A percentile compares a stretch with the other conserved stretches of the same genome.
phyloP scores from a whole-genome alignment of 1,140 invertebrate genomes.

The Lethrus apterus region DNA sequence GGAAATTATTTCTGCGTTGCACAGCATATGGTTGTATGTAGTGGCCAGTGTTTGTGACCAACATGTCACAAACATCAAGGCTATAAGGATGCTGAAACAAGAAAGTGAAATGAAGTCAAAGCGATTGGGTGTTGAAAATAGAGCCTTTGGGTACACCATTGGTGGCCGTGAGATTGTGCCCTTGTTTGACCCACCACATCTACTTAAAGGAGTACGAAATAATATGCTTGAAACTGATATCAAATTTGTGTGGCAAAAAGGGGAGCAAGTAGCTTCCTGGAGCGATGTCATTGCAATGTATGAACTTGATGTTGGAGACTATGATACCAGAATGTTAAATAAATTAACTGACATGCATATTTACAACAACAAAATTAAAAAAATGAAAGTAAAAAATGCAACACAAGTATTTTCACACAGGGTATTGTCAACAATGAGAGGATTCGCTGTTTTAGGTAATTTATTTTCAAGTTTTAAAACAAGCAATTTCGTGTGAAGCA shows the following conservation, averaged over 20 bases:
- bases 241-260: constrained; percentile 4
- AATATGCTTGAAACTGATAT: background rate
- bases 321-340: constrained; percentile 2
- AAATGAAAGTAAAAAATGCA: constrained; percentile 5
- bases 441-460: background rate
- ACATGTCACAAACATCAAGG: background rate
- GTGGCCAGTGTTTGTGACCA: background rate
- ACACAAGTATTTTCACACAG: constrained; percentile 6
- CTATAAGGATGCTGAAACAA: constrained; percentile 21
- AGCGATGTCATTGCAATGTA: background rate
- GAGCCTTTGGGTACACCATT: background rate
- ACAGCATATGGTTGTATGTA: background rate
- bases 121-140: background rate
- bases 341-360: background rate
- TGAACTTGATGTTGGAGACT: background rate
- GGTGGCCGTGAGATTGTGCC: constrained; percentile 1
- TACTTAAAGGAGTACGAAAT: constrained; percentile 12
- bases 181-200: constrained; percentile 9
- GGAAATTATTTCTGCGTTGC: background rate
- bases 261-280: background rate
- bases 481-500: no score
- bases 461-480: no score
- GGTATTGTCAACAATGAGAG: background rate
- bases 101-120: background rate
- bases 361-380: background rate